Base-by-base conservation (phyloP, 2,888 invertebrate genomes). In the Eilema depressum region DNA sequence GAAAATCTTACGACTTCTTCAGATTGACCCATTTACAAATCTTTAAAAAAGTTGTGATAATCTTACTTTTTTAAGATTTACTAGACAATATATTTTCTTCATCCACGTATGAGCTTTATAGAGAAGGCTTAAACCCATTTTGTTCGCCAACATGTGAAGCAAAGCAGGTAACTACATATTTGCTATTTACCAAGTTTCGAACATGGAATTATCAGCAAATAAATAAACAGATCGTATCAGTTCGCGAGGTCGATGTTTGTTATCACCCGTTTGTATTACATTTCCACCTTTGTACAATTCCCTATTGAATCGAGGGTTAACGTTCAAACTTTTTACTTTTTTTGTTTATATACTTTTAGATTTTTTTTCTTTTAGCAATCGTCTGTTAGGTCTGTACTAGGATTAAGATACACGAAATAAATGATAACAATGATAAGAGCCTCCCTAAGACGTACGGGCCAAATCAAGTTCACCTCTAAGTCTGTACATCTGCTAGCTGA, bases 141-240 rank as follows among this genome's bases (percentile, higher is more conserved):
- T 23, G 2, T n/a, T 62, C 41, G 33, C 7, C 33, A 11, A 62
- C n/a, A 30, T 14, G 26, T 33, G 62, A 33, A 37, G 62, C 14
- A 26, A 53, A 47, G n/a, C 30, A 33, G 28, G 28, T 14, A 67
- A 63, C 59, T n/a, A n/a, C n/a, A n/a, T n/a, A n/a, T n/a, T n/a
- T n/a, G n/a, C n/a, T 81, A 66, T 80, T 81, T 81, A 33, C 75
- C 37, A 71, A 75, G 37, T 56, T 63, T 47, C 37, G 75, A 74
- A 70, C 65, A 68, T 70, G 63, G 63, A 68, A 77, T 61, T 75
- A 71, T 69, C 61, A 65, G 67, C 61, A 73, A 75, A 74, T 73
- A 82, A 77, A 76, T 70, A 70, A 76, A 77, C 69, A 63, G 28
- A 71, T 66, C 62, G 59, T 69, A 76, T 80, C 75, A 72, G 70